Percentiles rank a stretch among this genome's conserved stretches.
Conservation (phyloP, 2,888 invertebrate genomes). For the Sicus ferrugineus region DNA sequence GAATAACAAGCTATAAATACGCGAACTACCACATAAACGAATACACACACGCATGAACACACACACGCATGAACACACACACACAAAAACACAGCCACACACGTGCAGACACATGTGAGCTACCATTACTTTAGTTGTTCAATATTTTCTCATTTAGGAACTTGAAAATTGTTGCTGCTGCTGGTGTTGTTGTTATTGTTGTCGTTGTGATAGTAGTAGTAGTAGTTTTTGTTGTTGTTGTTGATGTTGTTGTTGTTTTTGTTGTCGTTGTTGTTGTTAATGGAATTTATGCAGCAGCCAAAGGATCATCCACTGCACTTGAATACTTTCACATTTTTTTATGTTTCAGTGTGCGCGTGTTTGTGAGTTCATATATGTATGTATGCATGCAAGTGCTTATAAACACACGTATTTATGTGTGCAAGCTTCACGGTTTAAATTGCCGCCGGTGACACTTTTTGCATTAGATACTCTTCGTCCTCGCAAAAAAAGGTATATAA, state of each 20-base stretch:
- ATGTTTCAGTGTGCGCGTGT: background rate
- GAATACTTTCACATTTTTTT: too few species aligned
- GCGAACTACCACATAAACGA: too few species aligned
- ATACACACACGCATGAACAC: conserved; percentile 2
- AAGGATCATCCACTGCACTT: background rate
- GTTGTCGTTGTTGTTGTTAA: background rate
- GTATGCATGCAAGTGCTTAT: too few species aligned
- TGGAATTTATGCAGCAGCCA: background rate
- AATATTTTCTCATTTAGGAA: conserved; percentile 24
- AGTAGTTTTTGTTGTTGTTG: background rate
- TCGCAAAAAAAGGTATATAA: background rate
- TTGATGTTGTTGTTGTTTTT: background rate
- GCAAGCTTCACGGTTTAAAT: too few species aligned
- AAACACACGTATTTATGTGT: too few species aligned
- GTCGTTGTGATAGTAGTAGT: too few species aligned
- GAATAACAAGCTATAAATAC: too few species aligned
- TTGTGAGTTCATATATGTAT: too few species aligned
- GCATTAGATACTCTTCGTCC: too few species aligned
- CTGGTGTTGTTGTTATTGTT: conserved; percentile 3
- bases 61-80: background rate
- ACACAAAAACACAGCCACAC: background rate
- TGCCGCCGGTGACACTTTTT: too few species aligned
- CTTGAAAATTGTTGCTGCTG: conserved; percentile 14
- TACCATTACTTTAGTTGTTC: conserved; percentile 11
- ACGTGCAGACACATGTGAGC: background rate